Evolutionary conservation across 2,113 vertebrate genomes (phyloP).

Genomic region (Corvus moneduloides): DNA sequence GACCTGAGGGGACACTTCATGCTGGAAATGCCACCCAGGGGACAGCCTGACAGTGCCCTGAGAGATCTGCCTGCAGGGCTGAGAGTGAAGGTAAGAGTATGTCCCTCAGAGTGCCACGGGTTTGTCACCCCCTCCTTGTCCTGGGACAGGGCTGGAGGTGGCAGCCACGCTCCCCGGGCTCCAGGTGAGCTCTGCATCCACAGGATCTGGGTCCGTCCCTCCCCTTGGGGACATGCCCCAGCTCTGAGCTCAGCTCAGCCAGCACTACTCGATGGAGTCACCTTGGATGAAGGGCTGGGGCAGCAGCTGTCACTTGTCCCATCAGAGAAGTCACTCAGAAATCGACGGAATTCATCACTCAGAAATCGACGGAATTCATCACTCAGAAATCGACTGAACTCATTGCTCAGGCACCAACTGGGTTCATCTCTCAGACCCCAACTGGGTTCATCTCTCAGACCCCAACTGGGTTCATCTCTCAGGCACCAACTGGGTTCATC

Average conservation of each 20-base stretch:
- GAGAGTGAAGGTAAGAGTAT: accelerated
- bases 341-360: neutral
- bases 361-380: neutral
- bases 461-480: no score
- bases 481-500: no score
- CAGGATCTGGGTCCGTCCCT: no score
- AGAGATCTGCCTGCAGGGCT: accelerated
- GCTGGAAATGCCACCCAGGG: neutral
- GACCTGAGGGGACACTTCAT: neutral
- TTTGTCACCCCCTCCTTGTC: neutral
- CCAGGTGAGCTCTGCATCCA: neutral
- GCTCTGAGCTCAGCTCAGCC: neutral
- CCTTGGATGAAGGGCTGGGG: neutral
- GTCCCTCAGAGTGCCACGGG: neutral
- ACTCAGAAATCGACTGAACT: neutral
- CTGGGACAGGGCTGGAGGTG: neutral
- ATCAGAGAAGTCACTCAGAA: neutral
- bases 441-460: no score
- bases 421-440: no score
- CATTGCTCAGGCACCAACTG: no score
- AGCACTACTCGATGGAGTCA: neutral
- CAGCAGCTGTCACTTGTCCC: neutral
- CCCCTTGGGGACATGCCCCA: neutral
- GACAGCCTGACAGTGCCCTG: neutral
- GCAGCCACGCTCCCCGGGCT: accelerated